Conservation (phyloP, 2,888 invertebrate species). For the Leuctra nigra region DNA sequence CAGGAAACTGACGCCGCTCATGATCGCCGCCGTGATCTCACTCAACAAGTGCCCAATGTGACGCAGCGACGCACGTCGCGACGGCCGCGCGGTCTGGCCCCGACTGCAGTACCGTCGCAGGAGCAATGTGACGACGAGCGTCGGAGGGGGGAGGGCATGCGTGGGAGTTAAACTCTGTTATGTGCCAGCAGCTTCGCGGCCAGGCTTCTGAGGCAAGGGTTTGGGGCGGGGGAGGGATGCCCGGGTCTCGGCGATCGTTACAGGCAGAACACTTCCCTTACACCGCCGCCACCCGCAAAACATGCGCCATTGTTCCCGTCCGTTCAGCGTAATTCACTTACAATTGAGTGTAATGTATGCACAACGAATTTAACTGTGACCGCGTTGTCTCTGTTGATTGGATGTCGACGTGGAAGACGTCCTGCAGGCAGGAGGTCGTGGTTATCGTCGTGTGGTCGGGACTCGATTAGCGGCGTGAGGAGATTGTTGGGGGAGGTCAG, state of each 20-base stretch:
- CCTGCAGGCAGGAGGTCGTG: slow-evolving; percentile 5
- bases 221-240: slow-evolving; percentile 11
- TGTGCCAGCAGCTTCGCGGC: slow-evolving; percentile 10
- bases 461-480: slow-evolving; percentile 29
- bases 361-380: background rate
- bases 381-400: background rate
- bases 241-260: slow-evolving; percentile 10
- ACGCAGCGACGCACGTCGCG: background rate
- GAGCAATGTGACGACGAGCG: background rate
- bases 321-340: slow-evolving; percentile 8
- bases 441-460: slow-evolving; percentile 26
- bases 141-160: background rate
- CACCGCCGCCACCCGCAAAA: background rate
- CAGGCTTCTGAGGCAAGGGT: background rate
- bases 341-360: background rate
- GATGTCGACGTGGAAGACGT: background rate
- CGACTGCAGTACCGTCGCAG: slow-evolving; percentile 12
- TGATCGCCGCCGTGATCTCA: slow-evolving; percentile 32
- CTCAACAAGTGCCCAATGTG: slow-evolving; percentile 19
- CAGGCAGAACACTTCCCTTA: background rate
- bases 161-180: slow-evolving; percentile 10
- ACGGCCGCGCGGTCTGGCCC: background rate
- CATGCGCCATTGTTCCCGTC: slow-evolving; percentile 5
- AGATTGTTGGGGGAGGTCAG: slow-evolving; percentile 8
- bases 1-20: slow-evolving; percentile 54